Evolutionary conservation across 1,140 invertebrate species (phyloP).

Genomic region (Dinoponera quadriceps): DNA sequence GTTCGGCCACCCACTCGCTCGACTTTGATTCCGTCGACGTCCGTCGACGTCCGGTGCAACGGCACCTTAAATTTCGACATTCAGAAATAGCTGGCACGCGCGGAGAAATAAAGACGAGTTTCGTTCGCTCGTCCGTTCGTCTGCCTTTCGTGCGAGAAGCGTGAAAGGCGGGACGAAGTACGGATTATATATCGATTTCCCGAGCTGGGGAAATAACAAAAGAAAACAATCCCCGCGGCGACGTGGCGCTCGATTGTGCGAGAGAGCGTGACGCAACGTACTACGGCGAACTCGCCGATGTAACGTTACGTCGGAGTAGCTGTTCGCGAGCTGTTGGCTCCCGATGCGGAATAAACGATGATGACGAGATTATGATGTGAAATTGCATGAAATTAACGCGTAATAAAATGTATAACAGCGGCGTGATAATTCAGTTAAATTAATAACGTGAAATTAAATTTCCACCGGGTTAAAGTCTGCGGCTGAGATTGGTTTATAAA

Average conservation of each 20-base stretch:
- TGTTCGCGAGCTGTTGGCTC: not conserved
- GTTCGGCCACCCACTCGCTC: constrained; percentile 56
- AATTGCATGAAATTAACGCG: no score
- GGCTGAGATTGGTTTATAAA: not conserved
- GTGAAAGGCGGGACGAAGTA: not conserved
- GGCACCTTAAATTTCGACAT: constrained; percentile 69
- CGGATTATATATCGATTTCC: not conserved
- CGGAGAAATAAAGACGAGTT: constrained; percentile 34
- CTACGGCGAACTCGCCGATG: not conserved
- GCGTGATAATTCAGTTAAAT: no score
- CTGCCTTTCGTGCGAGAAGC: not conserved
- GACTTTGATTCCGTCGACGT: constrained; percentile 53
- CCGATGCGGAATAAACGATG: not conserved
- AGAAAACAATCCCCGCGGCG: no score
- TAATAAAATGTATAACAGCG: no score
- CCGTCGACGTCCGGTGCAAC: constrained; percentile 67
- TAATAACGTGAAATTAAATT: not conserved
- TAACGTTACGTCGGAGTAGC: not conserved
- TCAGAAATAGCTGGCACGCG: constrained; percentile 66
- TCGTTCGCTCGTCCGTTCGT: not conserved
- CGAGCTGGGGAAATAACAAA: not conserved
- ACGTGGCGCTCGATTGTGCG: not conserved
- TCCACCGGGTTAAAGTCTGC: not conserved
- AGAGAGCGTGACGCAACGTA: constrained; percentile 11
- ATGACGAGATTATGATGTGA: no score